Evolutionary conservation across 2,797 vertebrate species (phyloP), one percentile per base, ranked within the genome.

Genomic region (Falco peregrinus): DNA sequence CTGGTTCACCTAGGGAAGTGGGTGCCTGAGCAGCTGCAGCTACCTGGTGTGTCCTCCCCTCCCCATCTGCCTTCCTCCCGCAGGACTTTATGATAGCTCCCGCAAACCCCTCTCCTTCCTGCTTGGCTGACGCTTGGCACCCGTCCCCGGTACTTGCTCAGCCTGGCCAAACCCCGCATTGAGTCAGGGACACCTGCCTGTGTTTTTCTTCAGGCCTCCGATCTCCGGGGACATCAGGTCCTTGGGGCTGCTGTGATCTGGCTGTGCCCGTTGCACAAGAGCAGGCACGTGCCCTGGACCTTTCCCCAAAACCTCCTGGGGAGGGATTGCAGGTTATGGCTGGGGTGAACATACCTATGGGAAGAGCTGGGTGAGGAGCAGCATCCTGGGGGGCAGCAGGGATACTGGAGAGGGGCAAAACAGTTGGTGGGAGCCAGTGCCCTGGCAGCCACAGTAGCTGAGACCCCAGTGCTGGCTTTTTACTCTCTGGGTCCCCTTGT

Each of bases 161-260:
- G 95, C 90, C 63, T 91, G 95, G 92, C 95, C 89, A 95, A 93
- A 87, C 86, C 89, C 84, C 0, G 22, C 1, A 0, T 91, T 96
- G 95, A 97, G 95, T 96, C 95, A 97, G 95, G 69, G 94, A 96
- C 93, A 96, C 93, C 92, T 95, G 84, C 81, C 93, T 1, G 14
- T 96, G 89, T 96, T 96, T 97, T 97, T 93, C 92, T 90, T 64
- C 60, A 85, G 92, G 86, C 75, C 88, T 29, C 1, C 1, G 76
- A 88, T 95, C 90, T 91, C 87, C 0, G 2, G 84, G 76, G 85
- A 93, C 10, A 0, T 22, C 3, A 10, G 86, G 68, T 93, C 81
- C 87, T 57, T n/a, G 31, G 25, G 69, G 19, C 47, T 4, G 5
- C 59, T 1, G 3, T 48, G 43, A 90, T 87, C 48, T 77, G 51